Base-by-base conservation (phyloP, 2,113 vertebrate genomes). In the Menidia beryllina region DNA sequence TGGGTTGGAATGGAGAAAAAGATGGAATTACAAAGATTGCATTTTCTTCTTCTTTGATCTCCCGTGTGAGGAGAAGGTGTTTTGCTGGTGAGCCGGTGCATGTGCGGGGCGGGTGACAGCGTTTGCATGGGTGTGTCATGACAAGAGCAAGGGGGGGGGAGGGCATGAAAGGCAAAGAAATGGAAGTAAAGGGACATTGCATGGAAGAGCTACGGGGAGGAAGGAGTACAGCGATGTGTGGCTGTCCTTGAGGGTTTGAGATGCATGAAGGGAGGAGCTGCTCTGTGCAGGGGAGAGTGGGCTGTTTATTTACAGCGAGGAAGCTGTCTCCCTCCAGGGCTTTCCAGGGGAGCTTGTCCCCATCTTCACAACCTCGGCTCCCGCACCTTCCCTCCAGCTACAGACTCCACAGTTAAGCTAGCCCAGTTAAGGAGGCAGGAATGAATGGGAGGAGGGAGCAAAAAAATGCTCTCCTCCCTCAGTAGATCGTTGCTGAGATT, bases 301-400 rank as follows among this genome's bases (percentile, higher is more conserved):
- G 91, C 79, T 90, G 87, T 91, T 90, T 92, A 90, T 92, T 93
- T 90, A 90, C 88, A 83, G 84, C 83, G 76, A 75, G 71, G 77
- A 75, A 39, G 64, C 87, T 72, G 76, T 86, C 78, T 86, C 55
- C 89, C 85, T 88, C 68, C 43, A 55, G 72, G 84, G 70, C 82
- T 83, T 86, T 85, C 69, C 71, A 85, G 77, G 77, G 79, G 76
- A 74, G 76, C 79, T 79, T 72, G 80, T 84, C 85, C 84, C 75
- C 78, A 67, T 87, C 89, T 69, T 87, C 89, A 71, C 83, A 75
- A 84, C 87, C 89, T 81, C 78, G 26, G 77, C 84, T 82, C 69
- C 81, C 49, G 73, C 62, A 72, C 75, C 66, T 71, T 64, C 81
- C 86, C 81, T 84, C 72, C 53, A 59, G 86, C 83, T 17, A 45